These are phyloP conservation scores for Scaptodrosophila latifasciaeformis DNA, from an alignment of 2,888 invertebrate genomes.

Conservation along the genomic window DNA sequence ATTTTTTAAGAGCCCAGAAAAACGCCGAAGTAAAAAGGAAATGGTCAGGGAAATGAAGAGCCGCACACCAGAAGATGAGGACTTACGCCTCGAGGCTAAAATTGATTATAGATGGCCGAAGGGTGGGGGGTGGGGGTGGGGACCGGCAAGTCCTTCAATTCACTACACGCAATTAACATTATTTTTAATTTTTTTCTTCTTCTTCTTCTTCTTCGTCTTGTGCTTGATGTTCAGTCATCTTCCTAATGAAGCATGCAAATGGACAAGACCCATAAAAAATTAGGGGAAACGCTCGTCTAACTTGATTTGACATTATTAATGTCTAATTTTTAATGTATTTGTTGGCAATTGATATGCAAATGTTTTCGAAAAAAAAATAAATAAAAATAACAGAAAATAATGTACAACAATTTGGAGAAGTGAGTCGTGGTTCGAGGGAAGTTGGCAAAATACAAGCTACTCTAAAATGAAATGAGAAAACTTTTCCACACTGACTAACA, in stretches of 20 bases:
- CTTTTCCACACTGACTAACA: too few relatives aligned
- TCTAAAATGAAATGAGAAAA: conserved; percentile 65
- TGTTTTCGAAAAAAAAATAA: conserved; percentile 20
- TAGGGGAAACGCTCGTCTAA: too few relatives aligned
- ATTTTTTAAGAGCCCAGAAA: too few relatives aligned
- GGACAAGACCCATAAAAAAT: too few relatives aligned
- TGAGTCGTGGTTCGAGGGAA: background rate
- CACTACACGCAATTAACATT: conserved; percentile 58
- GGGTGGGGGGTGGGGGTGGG: conserved; percentile 18
- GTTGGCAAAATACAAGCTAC: too few relatives aligned
- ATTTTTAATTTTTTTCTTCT: conserved; percentile 53
- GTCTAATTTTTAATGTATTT: conserved; percentile 62
- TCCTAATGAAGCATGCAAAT: conserved; percentile 65
- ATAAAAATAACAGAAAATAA: background rate
- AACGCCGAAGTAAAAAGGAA: conserved; percentile 11
- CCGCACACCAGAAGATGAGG: background rate
- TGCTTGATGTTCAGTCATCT: background rate
- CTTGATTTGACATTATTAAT: conserved; percentile 61
- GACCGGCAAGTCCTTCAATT: conserved; percentile 3
- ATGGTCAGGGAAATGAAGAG: background rate
- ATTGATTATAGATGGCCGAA: conserved; percentile 72
- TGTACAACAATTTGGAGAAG: background rate
- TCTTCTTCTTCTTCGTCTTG: background rate
- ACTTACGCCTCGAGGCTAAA: conserved; percentile 62
- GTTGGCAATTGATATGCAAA: conserved; percentile 63